Base-by-base conservation (phyloP, 2,797 vertebrate genomes). In the Parotocinclus haroldoi region DNA sequence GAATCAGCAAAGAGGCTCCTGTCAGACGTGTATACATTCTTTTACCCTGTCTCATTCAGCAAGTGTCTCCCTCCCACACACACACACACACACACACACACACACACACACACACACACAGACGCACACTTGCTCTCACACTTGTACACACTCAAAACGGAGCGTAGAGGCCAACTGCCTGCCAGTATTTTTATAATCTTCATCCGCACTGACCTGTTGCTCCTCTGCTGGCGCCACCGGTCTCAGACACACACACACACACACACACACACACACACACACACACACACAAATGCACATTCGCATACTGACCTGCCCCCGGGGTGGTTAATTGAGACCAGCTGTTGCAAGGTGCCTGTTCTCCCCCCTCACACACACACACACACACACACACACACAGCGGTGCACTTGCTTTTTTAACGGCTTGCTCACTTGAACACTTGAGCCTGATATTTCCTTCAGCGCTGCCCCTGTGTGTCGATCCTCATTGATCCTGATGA, bases 161-260 rank as follows among this genome's bases (percentile, higher is more conserved):
- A 82, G 79, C 66, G 83, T 82, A 81, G 83, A 86, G 84, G 85
- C 86, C 86, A 84, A 88, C 88, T 87, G 89, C 80, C 86, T 85
- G 82, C 84, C 84, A 87, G 86, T 91, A 89, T 91, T 89, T 91
- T 91, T 90, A 89, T 90, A 90, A 91, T 91, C 88, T 89, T 86
- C 84, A 88, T 91, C 84, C 87, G 87, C 84, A 76, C 82, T 91
- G 89, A 91, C 89, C 89, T 89, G 86, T 86, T 89, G 89, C 86
- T 85, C 87, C 83, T 85, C 82, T 90, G 74, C 78, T 91, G 90
- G 89, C 89, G 89, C 89, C 90, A 89, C 84, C 82, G 86, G 84
- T 90, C 89, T 89, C 86, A 79, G 83, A 79, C 79, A 79, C 82
- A 81, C 66, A 59, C 66, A 12, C 40, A 56, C 54, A 16, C 85